Percentiles rank a stretch among this genome's conserved stretches.
Conservation (phyloP, 2,113 vertebrate species). For the Eira barbara region DNA sequence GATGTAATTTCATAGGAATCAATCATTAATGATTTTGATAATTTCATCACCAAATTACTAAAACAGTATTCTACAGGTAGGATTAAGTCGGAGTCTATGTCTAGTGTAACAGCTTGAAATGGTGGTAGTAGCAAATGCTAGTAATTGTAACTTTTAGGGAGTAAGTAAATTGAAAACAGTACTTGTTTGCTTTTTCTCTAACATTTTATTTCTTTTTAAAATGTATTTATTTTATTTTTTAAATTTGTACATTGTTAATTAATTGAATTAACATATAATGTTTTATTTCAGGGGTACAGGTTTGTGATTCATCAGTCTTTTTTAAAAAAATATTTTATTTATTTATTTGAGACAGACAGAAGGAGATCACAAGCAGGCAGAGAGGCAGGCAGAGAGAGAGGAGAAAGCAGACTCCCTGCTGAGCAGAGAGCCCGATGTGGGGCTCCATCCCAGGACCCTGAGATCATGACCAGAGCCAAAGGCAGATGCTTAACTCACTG, state of each 20-base stretch:
- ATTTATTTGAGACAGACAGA: too few relatives aligned
- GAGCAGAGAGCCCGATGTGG: too few relatives aligned
- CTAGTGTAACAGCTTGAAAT: not conserved
- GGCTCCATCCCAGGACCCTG: too few relatives aligned
- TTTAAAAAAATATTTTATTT: too few relatives aligned
- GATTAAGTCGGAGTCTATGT: not conserved
- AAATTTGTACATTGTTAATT: not conserved
- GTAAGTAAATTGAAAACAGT: constrained; percentile 22
- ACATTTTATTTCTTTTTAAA: not conserved
- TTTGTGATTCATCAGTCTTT: not conserved
- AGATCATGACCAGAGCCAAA: too few relatives aligned
- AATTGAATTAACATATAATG: not conserved
- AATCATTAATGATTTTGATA: not conserved
- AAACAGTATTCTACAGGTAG: not conserved
- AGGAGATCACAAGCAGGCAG: too few relatives aligned
- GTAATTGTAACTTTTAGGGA: constrained; percentile 10
- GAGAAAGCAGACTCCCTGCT: too few relatives aligned
- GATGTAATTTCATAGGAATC: not conserved
- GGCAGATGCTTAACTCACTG: too few relatives aligned
- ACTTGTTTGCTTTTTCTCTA: not conserved
- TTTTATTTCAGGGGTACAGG: not conserved
- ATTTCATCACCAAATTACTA: not conserved
- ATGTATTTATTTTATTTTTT: too few relatives aligned
- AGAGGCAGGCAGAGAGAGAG: too few relatives aligned
- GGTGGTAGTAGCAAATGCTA: not conserved